Conservation (phyloP, 2,113 vertebrate genomes). For the Phoxinus phoxinus region DNA sequence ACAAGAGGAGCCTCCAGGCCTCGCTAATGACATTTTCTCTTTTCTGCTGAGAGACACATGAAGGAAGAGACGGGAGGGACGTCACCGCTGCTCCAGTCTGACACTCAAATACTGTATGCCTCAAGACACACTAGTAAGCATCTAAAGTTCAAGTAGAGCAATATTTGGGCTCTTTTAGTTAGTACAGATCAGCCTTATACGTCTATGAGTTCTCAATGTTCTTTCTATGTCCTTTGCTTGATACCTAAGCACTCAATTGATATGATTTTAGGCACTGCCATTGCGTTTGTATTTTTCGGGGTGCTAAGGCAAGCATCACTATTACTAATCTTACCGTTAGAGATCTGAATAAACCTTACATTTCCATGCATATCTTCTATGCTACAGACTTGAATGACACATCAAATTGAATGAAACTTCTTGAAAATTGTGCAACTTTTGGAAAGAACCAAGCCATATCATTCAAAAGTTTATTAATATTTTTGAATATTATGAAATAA, state of each 20-base stretch:
- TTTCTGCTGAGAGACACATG: slow-evolving; percentile 21
- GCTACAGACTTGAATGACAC: background rate
- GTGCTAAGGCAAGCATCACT: too few relatives aligned
- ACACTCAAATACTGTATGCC: slow-evolving; percentile 10
- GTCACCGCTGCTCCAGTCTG: background rate
- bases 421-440: background rate
- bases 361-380: background rate
- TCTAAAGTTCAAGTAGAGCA: background rate
- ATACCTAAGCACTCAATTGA: background rate
- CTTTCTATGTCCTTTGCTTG: too few relatives aligned
- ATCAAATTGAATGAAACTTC: too few relatives aligned
- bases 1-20: background rate
- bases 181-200: background rate
- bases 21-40: slow-evolving; percentile 32
- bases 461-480: too few relatives aligned
- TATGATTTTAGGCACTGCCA: background rate
- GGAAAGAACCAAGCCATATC: background rate
- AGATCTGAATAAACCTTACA: background rate
- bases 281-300: too few relatives aligned
- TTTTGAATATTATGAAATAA: too few relatives aligned
- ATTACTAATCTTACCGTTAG: too few relatives aligned
- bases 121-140: background rate
- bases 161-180: background rate
- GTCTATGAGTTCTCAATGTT: too few relatives aligned
- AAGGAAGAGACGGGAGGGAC: background rate